These are phyloP conservation scores for Pristionchus maxplancki DNA, from an alignment of 2,888 invertebrate species.

Conservation along the genomic window DNA sequence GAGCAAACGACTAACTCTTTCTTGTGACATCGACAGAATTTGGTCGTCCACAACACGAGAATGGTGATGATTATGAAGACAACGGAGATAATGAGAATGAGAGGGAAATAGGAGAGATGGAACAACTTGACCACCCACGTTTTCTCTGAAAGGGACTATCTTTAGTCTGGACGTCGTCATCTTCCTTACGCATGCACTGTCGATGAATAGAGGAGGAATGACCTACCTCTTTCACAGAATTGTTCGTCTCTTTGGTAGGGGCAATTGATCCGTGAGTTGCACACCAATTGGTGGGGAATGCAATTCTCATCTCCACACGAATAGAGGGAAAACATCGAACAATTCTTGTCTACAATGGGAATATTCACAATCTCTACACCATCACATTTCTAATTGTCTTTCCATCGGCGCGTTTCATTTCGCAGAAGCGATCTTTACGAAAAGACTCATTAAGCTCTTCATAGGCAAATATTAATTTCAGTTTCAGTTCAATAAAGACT, in stretches of 20 bases:
- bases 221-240: conserved; percentile 52
- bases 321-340: conserved; percentile 68
- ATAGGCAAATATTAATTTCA: not conserved
- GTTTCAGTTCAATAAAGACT: not conserved
- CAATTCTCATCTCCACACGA: conserved; percentile 77
- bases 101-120: conserved; percentile 64
- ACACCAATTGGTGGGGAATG: conserved; percentile 69
- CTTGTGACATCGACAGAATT: conserved; percentile 20
- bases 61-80: conserved; percentile 63
- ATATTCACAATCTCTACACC: not conserved
- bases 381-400: not conserved
- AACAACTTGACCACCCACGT: conserved; percentile 59
- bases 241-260: conserved; percentile 72
- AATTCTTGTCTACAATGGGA: conserved; percentile 72
- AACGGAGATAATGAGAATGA: conserved; percentile 61
- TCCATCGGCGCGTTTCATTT: not conserved
- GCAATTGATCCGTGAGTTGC: conserved; percentile 72
- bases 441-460: not conserved
- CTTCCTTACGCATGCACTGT: not conserved
- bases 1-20: conserved; percentile 18
- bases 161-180: not conserved
- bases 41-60: conserved; percentile 62
- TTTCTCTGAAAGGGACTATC: conserved; percentile 53
- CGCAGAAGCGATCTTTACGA: not conserved
- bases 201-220: not conserved